Base-by-base conservation (phyloP, 2,888 invertebrate genomes). In the Acleris laterana region DNA sequence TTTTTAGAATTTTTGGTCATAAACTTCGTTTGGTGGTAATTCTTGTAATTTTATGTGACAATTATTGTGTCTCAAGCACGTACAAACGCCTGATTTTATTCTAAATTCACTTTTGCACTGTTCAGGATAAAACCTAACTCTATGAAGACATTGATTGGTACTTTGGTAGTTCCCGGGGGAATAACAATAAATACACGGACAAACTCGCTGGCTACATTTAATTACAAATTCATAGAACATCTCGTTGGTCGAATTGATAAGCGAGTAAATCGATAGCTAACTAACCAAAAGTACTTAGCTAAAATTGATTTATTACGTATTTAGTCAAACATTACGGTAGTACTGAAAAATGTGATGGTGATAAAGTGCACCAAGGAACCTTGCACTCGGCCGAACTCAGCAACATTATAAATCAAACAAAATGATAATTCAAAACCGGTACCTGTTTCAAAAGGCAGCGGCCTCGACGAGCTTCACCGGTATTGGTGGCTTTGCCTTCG, bases 371-470 rank as follows among this genome's bases (percentile, higher is more conserved):
- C 77, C 76, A 75, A 79, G 84, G 77, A 83, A 85, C 84, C 83
- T 80, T 59, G 70, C 69, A 48, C 76, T 74, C 76, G 77, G 66
- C 76, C 75, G 78, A 78, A 77, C 81, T 42, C 6, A 76, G 78
- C 77, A 80, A 74, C 80, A 83, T 80, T 83, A 88, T 88, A 90
- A 91, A 90, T 90, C 89, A 89, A 90, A 90, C 86, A 89, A 90
- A 90, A 91, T 89, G 85, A 91, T 89, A 89, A 89, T 84, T 83
- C 83, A 89, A 91, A 93, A 93, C 92, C 90, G 90, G 92, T 93
- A 92, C 92, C 90, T 91, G 85, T 87, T 89, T 89, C 78, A 90
- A 90, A 91, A 89, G 86, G 77, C 83, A 84, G 81, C 83, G 87
- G 85, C 88, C 88, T 89, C 87, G 87, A 82, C 83, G 79, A 81